Base-by-base conservation (phyloP, 2,888 invertebrate species). In the Cynaeus angustus region DNA sequence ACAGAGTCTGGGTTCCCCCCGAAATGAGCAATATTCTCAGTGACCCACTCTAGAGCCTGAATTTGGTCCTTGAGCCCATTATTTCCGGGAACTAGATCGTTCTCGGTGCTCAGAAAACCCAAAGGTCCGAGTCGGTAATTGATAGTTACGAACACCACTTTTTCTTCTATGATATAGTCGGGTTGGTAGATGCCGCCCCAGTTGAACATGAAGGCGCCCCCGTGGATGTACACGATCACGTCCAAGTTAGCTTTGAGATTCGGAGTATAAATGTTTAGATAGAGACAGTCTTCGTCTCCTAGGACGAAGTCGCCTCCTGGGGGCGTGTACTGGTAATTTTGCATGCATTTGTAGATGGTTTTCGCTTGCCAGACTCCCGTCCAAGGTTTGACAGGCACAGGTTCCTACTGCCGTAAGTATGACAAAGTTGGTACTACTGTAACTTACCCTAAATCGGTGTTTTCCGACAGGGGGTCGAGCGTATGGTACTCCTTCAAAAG, bases 91-190 rank as follows among this genome's bases (percentile, higher is more conserved):
- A 91, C 86, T 0, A 87, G 79, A 0, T 88, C 87, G 74, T 94
- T 92, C 28, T 90, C 92, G 0, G 93, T 92, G 79, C 92, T 92
- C 0, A 93, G 84, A 81, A 94, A 94, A 55, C 94, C 92, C 67
- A 93, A 79, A 0, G 91, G 90, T 46, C 93, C 93, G 9, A 93
- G 77, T 48, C 93, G 86, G 78, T 93, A 93, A 82, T 91, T 92
- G 0, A 93, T 77, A 8, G 90, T 91, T 0, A 92, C 92, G 0
- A 90, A 86, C 0, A 94, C 88, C 3, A 91, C 85, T 73, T 92
- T 88, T 50, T 86, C 83, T 56, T 90, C 89, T 88, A 93, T 89
- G 0, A 93, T 75, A 71, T 88, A 86, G 8, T 86, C 82, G 0
- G 91, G 88, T 0, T 89, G 89, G 79, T 89, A 90, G 0, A 81